Percentiles rank a stretch among this genome's conserved stretches.
These are phyloP conservation scores for Magallana gigas DNA, from an alignment of 1,140 invertebrate species.

Conservation along the genomic window DNA sequence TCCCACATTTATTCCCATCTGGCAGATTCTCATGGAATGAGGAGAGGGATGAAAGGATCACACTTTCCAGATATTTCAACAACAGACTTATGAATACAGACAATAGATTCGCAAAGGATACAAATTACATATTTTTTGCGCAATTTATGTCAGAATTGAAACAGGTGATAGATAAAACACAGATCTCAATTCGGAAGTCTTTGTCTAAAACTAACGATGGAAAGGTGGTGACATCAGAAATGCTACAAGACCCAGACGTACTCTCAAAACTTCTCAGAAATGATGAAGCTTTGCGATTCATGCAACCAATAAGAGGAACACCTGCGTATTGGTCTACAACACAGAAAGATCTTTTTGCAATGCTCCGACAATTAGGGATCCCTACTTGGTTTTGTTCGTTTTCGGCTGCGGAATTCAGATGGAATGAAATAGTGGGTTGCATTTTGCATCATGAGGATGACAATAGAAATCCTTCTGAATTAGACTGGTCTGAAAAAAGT, in stretches of 20 bases:
- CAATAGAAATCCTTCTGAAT: no score
- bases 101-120: constrained; percentile 42
- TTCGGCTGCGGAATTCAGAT: constrained; percentile 44
- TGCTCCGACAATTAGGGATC: no score
- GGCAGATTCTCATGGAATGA: no score
- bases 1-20: no score
- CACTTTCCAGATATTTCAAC: no score
- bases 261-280: constrained; percentile 35
- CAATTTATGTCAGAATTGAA: constrained; percentile 47
- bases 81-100: constrained; percentile 25
- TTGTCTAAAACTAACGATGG: neutral
- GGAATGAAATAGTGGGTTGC: constrained; percentile 48
- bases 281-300: constrained; percentile 57
- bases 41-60: no score
- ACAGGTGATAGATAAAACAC: constrained; percentile 21
- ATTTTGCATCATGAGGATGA: constrained; percentile 32
- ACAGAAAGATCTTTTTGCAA: no score
- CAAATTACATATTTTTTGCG: constrained; percentile 39
- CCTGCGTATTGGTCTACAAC: constrained; percentile 30
- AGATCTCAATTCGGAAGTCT: constrained; percentile 35
- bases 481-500: no score
- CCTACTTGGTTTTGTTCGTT: no score
- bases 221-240: constrained; percentile 28
- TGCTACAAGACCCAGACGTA: constrained; percentile 9
- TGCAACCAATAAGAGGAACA: constrained; percentile 54